Base-by-base conservation (phyloP, 2,113 vertebrate genomes). In the Anolis carolinensis region DNA sequence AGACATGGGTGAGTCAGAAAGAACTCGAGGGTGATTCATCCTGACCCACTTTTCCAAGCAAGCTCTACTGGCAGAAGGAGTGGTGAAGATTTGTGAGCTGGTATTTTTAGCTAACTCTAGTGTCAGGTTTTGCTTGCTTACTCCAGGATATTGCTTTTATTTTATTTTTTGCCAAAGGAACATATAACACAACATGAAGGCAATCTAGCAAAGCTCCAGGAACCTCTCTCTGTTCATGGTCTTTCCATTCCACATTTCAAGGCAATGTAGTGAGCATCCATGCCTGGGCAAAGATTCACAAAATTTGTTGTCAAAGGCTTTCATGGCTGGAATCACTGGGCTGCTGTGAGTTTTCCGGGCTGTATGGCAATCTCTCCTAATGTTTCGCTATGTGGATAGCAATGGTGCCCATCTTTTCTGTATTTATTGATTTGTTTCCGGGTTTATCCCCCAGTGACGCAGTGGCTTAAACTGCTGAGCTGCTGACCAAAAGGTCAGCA, bases 1-100 rank as follows among this genome's bases (percentile, higher is more conserved):
- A 32, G 48, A 34, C 76, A 32, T 16, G 1, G 52, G 68, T 72
- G n/a, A 80, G 52, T 52, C 21, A 4, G 68, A 50, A 55, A 39
- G 68, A 74, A 80, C 55, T 30, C 14, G 21, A 63, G 55, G 55
- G 52, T 81, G 84, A 86, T 62, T 80, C 78, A 86, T 55, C 70
- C 70, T 88, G 82, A 79, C 87, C 82, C 84, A 88, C 59, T 80
- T 88, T 81, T 59, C 39, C 23, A 73, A 14, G 70, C 48, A 20
- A 44, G 62, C 48, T 84, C 71, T 50, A n/a, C 59, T 30, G 32
- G 59, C 55, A 44, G 32, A 9, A 25, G 39, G 16, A 27, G 55
- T 6, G 13, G 68, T 34, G 67, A 80, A 59, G 32, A 80, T 62
- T 63, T 73, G 82, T 52, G 77, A 16, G 71, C 27, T 7, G n/a